Conservation (phyloP, 2,113 vertebrate genomes). For the Corythaixoides concolor region DNA sequence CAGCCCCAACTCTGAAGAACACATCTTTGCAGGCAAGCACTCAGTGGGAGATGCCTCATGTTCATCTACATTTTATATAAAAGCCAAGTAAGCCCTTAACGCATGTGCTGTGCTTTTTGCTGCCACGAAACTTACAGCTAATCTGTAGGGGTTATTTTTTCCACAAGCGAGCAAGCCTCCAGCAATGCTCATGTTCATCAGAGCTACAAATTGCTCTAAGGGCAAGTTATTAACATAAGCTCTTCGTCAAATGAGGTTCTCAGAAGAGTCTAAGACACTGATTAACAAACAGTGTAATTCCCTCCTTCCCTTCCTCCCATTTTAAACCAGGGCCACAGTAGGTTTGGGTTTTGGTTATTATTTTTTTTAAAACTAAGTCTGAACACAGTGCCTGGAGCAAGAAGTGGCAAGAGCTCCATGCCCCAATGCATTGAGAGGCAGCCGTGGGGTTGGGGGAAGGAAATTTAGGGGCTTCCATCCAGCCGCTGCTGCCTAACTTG, state of each 20-base stretch:
- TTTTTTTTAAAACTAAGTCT: background rate
- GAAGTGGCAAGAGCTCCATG: background rate
- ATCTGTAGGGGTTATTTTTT: background rate
- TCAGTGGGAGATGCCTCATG: background rate
- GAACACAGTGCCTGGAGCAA: background rate
- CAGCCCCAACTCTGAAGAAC: background rate
- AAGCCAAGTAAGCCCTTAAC: background rate
- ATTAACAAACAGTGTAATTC: background rate
- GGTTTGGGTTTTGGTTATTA: background rate
- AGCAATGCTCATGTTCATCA: background rate
- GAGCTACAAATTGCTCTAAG: background rate
- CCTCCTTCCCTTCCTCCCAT: background rate
- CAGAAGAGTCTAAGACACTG: background rate
- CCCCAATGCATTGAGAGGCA: background rate
- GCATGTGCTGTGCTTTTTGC: background rate
- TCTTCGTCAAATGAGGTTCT: background rate
- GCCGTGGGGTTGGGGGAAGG: background rate
- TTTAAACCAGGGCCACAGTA: background rate
- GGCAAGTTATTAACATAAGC: slow-evolving; percentile 12
- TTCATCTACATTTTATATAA: background rate
- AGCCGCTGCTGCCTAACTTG: background rate
- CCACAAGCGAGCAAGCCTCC: background rate
- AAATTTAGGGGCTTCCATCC: background rate
- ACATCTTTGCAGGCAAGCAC: background rate
- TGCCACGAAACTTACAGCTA: background rate